Conservation (phyloP, 53 echinoderm and acorn worm genomes). For the Arbacia lixula region DNA sequence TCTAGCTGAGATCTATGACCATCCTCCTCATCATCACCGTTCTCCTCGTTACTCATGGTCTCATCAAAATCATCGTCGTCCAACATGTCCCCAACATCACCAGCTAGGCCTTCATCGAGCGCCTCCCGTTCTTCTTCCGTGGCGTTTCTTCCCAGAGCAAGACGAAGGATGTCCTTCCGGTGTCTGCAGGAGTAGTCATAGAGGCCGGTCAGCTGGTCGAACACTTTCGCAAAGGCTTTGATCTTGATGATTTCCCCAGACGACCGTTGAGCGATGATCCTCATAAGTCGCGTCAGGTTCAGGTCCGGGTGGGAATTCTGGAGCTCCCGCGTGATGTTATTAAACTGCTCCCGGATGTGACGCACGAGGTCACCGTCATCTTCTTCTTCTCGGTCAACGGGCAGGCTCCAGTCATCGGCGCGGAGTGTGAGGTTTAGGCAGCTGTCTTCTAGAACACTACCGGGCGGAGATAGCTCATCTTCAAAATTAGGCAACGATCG, state of each 20-base stretch:
- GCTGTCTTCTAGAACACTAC: neutral
- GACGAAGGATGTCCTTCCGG: neutral
- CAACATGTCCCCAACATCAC: neutral
- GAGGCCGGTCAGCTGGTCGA: neutral
- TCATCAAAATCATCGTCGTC: neutral
- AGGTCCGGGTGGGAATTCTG: neutral
- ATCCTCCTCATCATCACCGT: neutral
- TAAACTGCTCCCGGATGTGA: neutral
- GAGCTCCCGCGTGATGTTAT: conserved; percentile 8
- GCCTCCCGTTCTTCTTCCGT: neutral
- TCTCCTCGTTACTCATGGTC: neutral
- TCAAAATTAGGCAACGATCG: neutral
- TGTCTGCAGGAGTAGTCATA: conserved; percentile 12
- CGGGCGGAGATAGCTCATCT: neutral
- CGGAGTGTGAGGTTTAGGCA: conserved; percentile 7
- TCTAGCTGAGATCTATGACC: too few species aligned
- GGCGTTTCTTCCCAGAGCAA: neutral
- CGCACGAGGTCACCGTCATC: neutral
- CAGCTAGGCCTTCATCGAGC: neutral
- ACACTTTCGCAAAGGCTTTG: conserved; percentile 32
- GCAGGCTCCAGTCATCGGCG: neutral
- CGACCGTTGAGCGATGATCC: conserved; percentile 17
- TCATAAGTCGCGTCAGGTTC: conserved; percentile 23
- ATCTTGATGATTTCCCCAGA: conserved; percentile 4
- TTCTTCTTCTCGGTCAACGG: neutral